These are phyloP conservation scores for Periparus ater DNA, from an alignment of 2,797 vertebrate species.

Conservation along the genomic window DNA sequence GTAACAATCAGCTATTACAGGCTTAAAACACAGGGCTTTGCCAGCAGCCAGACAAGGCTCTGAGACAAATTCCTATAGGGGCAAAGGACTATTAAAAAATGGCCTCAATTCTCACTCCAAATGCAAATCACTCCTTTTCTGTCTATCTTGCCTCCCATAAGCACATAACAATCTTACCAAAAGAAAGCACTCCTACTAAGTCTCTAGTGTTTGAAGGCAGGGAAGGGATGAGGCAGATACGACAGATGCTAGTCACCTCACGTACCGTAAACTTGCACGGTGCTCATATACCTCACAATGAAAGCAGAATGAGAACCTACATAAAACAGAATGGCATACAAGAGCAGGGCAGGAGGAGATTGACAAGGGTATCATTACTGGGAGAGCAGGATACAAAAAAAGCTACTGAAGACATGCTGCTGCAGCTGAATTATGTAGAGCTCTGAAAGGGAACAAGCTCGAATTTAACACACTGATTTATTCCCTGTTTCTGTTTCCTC, in stretches of 20 bases:
- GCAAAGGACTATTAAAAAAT: neutral
- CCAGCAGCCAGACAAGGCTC: neutral
- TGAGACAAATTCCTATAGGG: neutral
- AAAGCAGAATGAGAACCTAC: neutral
- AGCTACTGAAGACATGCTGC: neutral
- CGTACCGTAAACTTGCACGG: neutral
- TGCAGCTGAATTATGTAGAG: conserved; percentile 36
- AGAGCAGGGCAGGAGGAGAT: neutral
- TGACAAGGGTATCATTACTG: conserved; percentile 13
- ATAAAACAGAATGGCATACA: neutral
- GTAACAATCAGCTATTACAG: neutral
- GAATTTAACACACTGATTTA: conserved; percentile 2
- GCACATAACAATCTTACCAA: neutral
- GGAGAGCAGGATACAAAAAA: conserved; percentile 12
- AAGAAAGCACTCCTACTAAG: neutral
- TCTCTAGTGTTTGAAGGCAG: neutral
- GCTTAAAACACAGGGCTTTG: neutral
- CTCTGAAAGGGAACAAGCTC: neutral
- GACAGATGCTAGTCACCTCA: neutral
- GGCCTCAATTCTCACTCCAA: neutral
- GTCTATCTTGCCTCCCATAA: neutral
- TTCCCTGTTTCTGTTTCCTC: conserved; percentile 33
- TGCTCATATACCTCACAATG: neutral
- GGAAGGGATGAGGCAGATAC: neutral
- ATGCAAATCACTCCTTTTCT: neutral